Base-by-base conservation (phyloP, 2,113 vertebrate species). In the Aphelocoma coerulescens region DNA sequence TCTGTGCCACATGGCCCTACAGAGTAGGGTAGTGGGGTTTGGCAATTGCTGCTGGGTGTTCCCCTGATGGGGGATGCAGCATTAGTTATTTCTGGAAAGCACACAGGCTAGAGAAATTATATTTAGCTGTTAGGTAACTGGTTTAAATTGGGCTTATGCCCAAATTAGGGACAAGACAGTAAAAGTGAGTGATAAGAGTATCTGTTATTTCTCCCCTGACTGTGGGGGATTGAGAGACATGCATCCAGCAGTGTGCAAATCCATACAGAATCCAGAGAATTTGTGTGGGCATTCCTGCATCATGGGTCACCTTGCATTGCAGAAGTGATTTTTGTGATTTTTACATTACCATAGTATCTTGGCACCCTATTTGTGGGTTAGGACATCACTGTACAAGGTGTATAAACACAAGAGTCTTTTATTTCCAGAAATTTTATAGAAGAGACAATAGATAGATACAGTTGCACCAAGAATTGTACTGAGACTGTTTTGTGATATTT, bases 81-180 rank as follows among this genome's bases (percentile, higher is more conserved):
- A 19, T 81, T 71, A 71, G 90, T 85, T 97, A 96, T 96, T 97
- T 91, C 39, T 94, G 90, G 96, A 89, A 93, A 78, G 62, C 65
- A 77, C 58, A 75, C 23, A 78, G 57, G 73, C 77, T 87, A 68
- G 57, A 91, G 90, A 94, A 93, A 87, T 88, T 80, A 91, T 97
- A 75, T 91, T 96, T 97, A 85, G 89, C 86, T 83, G 54, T 91
- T 76, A 96, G 93, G 89, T 96, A 95, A 75, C 90, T 94, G 81
- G 74, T 95, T 95, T 96, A 97, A 97, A 94, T 43, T 93, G 33
- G 95, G 92, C 91, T 95, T 91, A 89, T 96, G 93, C 88, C 92
- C 90, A 93, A 96, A 94, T 95, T 97, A 94, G 95, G 95, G 69
- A 85, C 0, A 35, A 75, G 77, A 65, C 48, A 54, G 73, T 95